Conservation (phyloP, 2,888 invertebrate genomes). For the Phengaris alcon region DNA sequence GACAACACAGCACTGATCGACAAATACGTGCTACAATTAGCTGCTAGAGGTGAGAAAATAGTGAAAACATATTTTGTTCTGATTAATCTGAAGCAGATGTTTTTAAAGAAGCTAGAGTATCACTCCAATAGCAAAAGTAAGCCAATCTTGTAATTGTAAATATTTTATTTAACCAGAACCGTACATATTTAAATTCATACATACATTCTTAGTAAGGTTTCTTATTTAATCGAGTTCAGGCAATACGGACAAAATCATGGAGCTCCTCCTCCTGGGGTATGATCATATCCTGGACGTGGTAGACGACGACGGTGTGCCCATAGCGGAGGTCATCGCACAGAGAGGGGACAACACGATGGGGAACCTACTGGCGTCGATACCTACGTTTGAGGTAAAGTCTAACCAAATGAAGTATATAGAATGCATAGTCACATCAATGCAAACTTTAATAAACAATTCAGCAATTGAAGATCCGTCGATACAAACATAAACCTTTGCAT, state of each 20-base stretch:
- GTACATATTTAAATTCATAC: too few species aligned
- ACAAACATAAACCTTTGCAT: too few species aligned
- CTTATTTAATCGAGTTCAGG: slow-evolving; percentile 45
- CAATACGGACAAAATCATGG: slow-evolving; percentile 71
- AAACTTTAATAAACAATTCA: too few species aligned
- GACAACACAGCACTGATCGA: slow-evolving; percentile 92
- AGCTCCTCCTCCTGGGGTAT: slow-evolving; percentile 89
- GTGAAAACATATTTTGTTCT: not conserved
- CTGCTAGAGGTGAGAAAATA: slow-evolving; percentile 82
- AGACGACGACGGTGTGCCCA: slow-evolving; percentile 84
- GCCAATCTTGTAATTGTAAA: too few species aligned
- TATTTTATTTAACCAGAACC: too few species aligned
- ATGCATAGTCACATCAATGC: too few species aligned
- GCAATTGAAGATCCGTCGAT: too few species aligned
- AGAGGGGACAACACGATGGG: slow-evolving; percentile 84
- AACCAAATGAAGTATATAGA: too few species aligned
- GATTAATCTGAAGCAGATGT: not conserved
- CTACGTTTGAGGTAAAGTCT: slow-evolving; percentile 84
- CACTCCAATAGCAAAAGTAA: too few species aligned
- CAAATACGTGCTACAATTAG: slow-evolving; percentile 86
- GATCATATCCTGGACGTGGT: slow-evolving; percentile 90
- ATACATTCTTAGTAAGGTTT: too few species aligned
- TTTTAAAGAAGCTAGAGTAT: too few species aligned
- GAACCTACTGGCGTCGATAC: slow-evolving; percentile 84
- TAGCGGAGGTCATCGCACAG: slow-evolving; percentile 84